Conservation (phyloP, 2,113 vertebrate genomes). For the Cephalopterus ornatus region DNA sequence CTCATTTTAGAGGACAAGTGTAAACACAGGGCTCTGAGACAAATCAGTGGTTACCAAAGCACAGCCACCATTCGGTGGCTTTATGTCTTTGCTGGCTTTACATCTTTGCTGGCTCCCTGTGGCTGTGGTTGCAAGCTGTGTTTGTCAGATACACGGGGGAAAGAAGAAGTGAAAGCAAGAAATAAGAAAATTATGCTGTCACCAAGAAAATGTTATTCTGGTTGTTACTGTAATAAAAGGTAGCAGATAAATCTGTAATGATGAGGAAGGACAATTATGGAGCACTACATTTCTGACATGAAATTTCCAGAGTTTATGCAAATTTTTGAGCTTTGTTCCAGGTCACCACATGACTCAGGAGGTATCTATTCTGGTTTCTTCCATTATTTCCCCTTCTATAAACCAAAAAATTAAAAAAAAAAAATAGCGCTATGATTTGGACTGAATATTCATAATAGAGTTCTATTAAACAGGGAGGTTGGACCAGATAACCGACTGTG, state of each 20-base stretch:
- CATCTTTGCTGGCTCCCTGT: background rate
- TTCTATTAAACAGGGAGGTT: background rate
- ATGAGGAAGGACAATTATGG: background rate
- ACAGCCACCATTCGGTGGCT: background rate
- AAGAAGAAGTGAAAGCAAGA: background rate
- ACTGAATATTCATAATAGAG: background rate
- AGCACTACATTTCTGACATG: background rate
- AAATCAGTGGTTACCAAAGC: background rate
- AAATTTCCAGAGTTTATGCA: background rate
- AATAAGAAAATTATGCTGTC: background rate
- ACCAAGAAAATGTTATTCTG: background rate
- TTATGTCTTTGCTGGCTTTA: no score
- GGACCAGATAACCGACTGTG: background rate
- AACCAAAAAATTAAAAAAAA: background rate
- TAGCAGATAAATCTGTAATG: background rate
- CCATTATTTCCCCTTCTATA: background rate
- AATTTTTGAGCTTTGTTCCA: background rate
- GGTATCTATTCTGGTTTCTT: background rate
- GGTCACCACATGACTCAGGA: background rate
- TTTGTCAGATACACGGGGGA: background rate
- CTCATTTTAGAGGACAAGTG: background rate
- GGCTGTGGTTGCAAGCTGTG: background rate
- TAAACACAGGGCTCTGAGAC: background rate
- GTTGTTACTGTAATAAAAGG: background rate
- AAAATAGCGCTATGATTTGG: background rate